These are phyloP conservation scores for Dolichopus griseipennis DNA, from an alignment of 2,888 invertebrate species.

Conservation along the genomic window DNA sequence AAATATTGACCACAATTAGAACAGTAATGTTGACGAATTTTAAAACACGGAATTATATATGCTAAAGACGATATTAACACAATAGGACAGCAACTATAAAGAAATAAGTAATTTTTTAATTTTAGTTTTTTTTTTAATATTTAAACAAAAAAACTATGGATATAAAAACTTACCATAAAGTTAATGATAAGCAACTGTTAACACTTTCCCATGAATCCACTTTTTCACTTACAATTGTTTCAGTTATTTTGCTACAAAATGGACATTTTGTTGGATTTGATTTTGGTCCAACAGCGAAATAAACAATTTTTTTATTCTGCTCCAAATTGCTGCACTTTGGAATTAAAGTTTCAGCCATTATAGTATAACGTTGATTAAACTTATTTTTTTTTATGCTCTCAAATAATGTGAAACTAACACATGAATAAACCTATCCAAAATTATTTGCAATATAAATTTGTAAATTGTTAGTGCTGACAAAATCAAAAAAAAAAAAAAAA, in stretches of 20 bases:
- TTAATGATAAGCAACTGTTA: background rate
- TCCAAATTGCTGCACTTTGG: conserved; percentile 19
- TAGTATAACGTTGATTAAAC: no score
- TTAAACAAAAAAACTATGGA: background rate
- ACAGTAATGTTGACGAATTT: conserved; percentile 33
- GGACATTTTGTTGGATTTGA: conserved; percentile 36
- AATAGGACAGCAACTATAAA: conserved; percentile 5
- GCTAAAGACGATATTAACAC: background rate
- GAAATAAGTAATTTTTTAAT: no score
- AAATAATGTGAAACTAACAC: no score
- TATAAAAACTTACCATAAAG: background rate
- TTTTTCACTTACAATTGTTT: conserved; percentile 26
- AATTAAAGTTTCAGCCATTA: background rate
- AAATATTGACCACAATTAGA: conserved; percentile 38
- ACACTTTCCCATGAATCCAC: conserved; percentile 9
- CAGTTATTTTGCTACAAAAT: conserved; percentile 32
- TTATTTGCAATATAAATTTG: no score
- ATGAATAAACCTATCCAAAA: no score
- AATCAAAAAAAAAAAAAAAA: no score
- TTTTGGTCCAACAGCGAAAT: conserved; percentile 38
- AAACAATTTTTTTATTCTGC: conserved; percentile 30
- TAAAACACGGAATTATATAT: conserved; percentile 8
- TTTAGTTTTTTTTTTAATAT: background rate
- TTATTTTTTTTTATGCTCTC: no score
- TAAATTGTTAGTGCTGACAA: no score